A percentile compares a stretch with the other conserved stretches of the same genome.
Conservation (phyloP, 2,888 invertebrate species). For the Melanostoma mellinum region DNA sequence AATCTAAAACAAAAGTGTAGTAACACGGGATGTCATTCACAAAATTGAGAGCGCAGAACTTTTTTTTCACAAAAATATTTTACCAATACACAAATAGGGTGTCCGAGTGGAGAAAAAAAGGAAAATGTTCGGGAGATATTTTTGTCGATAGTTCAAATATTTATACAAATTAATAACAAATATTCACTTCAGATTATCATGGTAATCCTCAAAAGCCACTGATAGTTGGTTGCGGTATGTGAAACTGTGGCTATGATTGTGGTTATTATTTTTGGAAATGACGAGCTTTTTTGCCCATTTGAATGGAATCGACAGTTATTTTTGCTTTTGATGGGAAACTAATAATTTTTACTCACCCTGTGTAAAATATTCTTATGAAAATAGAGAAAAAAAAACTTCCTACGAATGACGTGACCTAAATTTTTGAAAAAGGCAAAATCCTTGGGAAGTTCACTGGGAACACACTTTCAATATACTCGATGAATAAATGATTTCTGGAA, state of each 20-base stretch:
- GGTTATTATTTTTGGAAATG: no score
- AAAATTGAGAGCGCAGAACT: constrained; percentile 58
- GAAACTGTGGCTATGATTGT: no score
- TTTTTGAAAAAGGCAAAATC: constrained; percentile 11
- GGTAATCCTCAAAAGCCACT: no score
- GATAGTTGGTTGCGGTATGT: no score
- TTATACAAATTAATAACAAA: no score
- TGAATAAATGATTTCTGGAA: constrained; percentile 67
- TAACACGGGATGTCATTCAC: constrained; percentile 39
- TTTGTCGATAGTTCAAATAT: no score
- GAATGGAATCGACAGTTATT: no score
- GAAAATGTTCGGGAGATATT: no score
- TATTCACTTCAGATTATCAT: no score
- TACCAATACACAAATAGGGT: background rate
- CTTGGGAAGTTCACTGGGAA: constrained; percentile 43
- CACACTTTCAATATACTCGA: constrained; percentile 60
- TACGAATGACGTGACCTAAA: constrained; percentile 64
- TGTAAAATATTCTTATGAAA: constrained; percentile 19
- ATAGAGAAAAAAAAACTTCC: constrained; percentile 14
- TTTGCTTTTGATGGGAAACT: background rate
- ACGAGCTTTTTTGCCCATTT: no score
- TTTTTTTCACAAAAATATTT: background rate
- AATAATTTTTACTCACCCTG: constrained; percentile 11
- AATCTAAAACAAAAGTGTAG: constrained; percentile 56
- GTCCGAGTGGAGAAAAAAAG: background rate